Conservation (phyloP, 2,888 invertebrate genomes). For the Drosophila seclusa region DNA sequence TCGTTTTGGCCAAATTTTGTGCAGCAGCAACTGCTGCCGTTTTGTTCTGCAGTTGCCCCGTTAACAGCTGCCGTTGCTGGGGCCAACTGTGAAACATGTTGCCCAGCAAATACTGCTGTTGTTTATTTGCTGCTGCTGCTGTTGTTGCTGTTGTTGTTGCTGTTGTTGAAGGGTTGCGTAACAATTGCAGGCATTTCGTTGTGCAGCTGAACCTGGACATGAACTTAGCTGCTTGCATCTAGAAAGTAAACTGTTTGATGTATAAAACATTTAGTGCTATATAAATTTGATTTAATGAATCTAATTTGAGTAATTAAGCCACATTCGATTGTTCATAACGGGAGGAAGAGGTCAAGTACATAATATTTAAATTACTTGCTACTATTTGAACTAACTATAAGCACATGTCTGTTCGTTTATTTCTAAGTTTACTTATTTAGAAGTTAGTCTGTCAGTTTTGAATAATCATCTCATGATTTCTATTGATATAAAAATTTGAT, state of each 20-base stretch:
- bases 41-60: conserved; percentile 52
- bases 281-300: background rate
- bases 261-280: background rate
- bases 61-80: conserved; percentile 53
- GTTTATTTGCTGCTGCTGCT: conserved; percentile 34
- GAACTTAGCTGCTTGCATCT: conserved; percentile 4
- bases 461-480: background rate
- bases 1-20: conserved; percentile 77
- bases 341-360: background rate
- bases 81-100: conserved; percentile 63
- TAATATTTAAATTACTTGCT: too few species aligned
- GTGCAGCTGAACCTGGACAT: conserved; percentile 31
- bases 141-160: conserved; percentile 18
- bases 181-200: conserved; percentile 54
- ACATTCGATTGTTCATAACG: background rate
- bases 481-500: background rate
- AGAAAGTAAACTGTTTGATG: conserved; percentile 38
- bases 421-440: background rate
- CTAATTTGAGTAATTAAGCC: background rate
- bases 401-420: background rate
- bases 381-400: too few species aligned
- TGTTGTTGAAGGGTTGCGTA: conserved; percentile 61
- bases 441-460: background rate
- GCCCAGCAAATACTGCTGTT: conserved; percentile 49
- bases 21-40: conserved; percentile 53